Evolutionary conservation across 92 coral and sea anemone genomes (phyloP).

Genomic region (Epizoanthus scotinus): DNA sequence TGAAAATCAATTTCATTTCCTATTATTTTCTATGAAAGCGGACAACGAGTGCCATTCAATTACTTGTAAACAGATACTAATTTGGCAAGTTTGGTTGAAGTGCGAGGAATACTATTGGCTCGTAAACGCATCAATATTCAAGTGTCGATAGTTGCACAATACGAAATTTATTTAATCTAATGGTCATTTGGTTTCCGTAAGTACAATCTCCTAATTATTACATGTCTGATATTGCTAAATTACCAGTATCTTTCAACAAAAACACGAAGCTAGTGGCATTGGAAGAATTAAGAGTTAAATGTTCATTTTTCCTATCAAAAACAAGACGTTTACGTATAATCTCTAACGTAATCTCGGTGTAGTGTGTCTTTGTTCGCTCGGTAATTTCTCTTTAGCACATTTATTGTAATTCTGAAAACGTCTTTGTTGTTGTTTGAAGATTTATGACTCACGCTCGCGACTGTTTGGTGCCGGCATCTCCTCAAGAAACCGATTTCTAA

Average conservation of each 20-base stretch:
- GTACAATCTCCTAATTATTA: conserved; percentile 10
- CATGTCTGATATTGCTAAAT: conserved; percentile 28
- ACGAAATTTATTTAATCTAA: conserved; percentile 40
- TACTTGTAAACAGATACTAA: conserved; percentile 46
- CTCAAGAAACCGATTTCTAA: neutral
- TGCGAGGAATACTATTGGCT: conserved; percentile 26
- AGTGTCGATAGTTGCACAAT: conserved; percentile 35
- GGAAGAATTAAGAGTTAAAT: neutral
- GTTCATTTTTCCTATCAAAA: neutral
- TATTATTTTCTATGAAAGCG: conserved; percentile 45
- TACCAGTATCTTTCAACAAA: neutral
- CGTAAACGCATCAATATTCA: conserved; percentile 22
- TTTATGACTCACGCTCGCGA: neutral
- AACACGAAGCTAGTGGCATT: neutral
- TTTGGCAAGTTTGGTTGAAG: conserved; percentile 41
- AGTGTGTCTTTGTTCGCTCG: neutral
- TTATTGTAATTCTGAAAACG: neutral
- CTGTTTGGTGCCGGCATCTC: neutral
- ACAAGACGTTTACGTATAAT: neutral
- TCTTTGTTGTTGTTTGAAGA: no score
- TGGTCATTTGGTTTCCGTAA: conserved; percentile 43
- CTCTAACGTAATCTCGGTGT: conserved; percentile 6
- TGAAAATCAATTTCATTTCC: conserved; percentile 48
- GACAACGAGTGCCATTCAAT: conserved; percentile 46
- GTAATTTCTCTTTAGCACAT: neutral